Evolutionary conservation across 2,113 vertebrate species (phyloP).

Genomic region (Tetrao urogallus): DNA sequence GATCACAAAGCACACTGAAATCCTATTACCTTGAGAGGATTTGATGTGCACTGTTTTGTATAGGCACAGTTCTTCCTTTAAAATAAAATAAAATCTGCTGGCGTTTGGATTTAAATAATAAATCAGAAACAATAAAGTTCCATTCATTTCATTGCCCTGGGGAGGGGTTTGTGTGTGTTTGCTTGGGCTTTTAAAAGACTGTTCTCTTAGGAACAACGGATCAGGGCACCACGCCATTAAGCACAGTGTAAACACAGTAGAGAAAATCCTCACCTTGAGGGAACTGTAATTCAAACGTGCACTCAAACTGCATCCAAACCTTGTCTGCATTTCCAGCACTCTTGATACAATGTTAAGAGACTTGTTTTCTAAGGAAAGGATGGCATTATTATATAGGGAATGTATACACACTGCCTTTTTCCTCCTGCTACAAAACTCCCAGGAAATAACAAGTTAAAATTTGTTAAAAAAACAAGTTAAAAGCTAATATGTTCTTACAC

Average conservation of each 20-base stretch:
- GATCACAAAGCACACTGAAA: background rate
- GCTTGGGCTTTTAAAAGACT: background rate
- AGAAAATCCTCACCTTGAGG: background rate
- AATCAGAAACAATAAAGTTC: background rate
- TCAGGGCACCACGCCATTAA: background rate
- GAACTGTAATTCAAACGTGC: background rate
- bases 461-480: too few relatives aligned
- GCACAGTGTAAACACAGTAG: background rate
- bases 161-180: background rate
- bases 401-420: background rate
- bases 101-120: background rate
- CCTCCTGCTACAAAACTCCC: background rate
- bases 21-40: background rate
- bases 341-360: background rate
- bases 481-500: background rate
- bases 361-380: background rate
- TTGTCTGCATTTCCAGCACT: background rate
- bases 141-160: background rate
- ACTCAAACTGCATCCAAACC: too few relatives aligned
- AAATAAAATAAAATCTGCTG: background rate
- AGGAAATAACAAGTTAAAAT: background rate
- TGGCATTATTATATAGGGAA: fast-evolving
- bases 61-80: background rate
- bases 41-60: background rate
- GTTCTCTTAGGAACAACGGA: background rate